Evolutionary conservation across 2,113 vertebrate species (phyloP), one percentile per base, ranked within the genome.

Genomic region (Carassius auratus): DNA sequence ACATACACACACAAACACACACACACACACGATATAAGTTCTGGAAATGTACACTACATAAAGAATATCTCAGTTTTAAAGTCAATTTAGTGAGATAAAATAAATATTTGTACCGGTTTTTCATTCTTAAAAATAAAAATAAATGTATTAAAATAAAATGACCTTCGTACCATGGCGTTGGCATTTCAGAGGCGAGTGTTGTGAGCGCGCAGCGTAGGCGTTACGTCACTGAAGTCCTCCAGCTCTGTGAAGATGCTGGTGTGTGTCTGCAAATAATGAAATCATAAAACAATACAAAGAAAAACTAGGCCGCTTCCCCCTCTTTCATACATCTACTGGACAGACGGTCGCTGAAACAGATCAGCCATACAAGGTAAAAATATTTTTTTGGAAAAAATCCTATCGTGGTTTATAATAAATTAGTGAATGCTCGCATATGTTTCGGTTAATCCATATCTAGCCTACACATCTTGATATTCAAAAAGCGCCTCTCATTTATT

Each of bases 181-280:
- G 78, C 83, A 61, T 79, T 81, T 77, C 30, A 55, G 77, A 92
- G 92, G 90, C 74, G 91, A 73, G 73, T 57, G 50, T 81, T 91
- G 91, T 88, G 93, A 89, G 86, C 94, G 94, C 92, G 93, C 94
- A 78, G 64, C 77, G 84, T 89, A 90, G 90, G 84, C 92, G 91
- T 95, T 93, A 95, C 95, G 95, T 95, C 94, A 95, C 91, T 87
- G 92, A 91, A 90, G 93, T 93, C 93, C 93, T 93, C 92, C 92
- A 92, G 92, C 93, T 92, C 92, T 91, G 87, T 87, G 84, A 90
- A 92, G 94, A 93, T 91, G 90, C 93, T 93, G 90, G 76, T 91
- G 86, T 36, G 90, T 91, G 92, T 92, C 93, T 93, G 91, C 85
- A 86, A 91, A 86, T 82, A 93, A 85, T 57, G 84, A 84, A 87